A percentile compares a stretch with the other conserved stretches of the same genome.
Conservation (phyloP, 2,113 vertebrate genomes). For the Peromyscus californicus region DNA sequence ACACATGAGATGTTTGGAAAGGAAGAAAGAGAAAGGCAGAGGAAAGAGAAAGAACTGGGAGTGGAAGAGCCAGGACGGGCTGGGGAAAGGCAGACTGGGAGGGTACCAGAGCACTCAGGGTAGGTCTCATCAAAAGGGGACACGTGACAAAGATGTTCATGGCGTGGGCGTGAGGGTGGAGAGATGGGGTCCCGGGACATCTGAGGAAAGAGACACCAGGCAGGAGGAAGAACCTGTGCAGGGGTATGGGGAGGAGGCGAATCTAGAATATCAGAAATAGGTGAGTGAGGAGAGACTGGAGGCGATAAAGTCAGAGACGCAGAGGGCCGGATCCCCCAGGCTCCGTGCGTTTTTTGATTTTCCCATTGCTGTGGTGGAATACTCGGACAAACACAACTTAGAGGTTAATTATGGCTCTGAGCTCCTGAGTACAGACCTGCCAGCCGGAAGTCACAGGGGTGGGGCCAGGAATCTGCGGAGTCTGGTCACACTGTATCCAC, state of each 20-base stretch:
- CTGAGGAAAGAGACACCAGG: background rate
- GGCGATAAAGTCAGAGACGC: fast-evolving
- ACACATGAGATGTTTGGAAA: background rate
- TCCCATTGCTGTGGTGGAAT: background rate
- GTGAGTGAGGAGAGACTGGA: background rate
- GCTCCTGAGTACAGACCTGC: background rate
- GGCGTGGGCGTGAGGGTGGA: background rate
- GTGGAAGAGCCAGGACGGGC: background rate
- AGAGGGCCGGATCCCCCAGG: too few relatives aligned
- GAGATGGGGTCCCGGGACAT: background rate
- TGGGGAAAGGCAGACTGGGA: background rate
- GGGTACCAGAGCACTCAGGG: background rate
- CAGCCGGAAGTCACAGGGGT: background rate
- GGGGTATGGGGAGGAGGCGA: background rate
- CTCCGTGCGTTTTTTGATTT: background rate
- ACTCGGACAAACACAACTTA: background rate
- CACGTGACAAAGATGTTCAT: background rate
- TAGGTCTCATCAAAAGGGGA: background rate
- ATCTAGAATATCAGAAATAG: background rate
- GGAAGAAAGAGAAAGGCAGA: background rate
- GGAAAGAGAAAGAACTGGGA: too few relatives aligned
- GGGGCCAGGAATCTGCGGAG: background rate
- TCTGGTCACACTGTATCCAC: background rate
- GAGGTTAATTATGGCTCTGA: background rate
- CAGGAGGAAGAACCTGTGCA: background rate